phyloP scores from a whole-genome alignment of 2,888 invertebrate genomes.

The Lampropteryx suffumata region DNA sequence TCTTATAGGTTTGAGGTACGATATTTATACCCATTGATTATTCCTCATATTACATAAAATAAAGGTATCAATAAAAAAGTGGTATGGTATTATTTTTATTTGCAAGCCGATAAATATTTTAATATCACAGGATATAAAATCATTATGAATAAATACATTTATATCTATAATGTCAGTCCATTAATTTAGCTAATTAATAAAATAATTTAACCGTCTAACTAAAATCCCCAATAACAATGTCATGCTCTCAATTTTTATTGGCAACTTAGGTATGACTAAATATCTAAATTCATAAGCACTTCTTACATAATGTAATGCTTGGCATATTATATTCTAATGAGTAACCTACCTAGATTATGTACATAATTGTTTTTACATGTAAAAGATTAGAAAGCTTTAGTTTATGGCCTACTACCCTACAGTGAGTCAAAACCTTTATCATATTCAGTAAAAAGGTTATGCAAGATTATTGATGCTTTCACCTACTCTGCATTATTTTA shows the following conservation, averaged over 20 bases:
- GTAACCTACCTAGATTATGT: neutral
- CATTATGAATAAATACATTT: constrained; percentile 15
- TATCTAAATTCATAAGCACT: neutral
- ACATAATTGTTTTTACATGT: no score
- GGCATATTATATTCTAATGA: neutral
- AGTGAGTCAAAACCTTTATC: no score
- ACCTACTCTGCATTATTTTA: no score
- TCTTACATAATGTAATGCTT: neutral
- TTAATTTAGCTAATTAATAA: constrained; percentile 21
- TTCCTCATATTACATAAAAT: no score
- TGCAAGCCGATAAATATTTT: constrained; percentile 37
- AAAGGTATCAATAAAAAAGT: neutral
- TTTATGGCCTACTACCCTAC: no score
- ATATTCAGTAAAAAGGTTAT: no score
- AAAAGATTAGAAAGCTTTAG: no score
- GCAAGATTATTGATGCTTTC: no score
- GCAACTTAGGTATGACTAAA: neutral
- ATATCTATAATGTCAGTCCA: constrained; percentile 42
- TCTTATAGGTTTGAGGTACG: constrained; percentile 15
- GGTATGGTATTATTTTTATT: constrained; percentile 13
- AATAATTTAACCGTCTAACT: neutral
- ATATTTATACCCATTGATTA: no score
- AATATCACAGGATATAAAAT: constrained; percentile 53
- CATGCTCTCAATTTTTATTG: neutral
- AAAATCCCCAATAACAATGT: neutral